Percentiles rank a stretch among this genome's conserved stretches.
Conservation (phyloP, 2,113 vertebrate genomes). For the Irena cyanogastra region DNA sequence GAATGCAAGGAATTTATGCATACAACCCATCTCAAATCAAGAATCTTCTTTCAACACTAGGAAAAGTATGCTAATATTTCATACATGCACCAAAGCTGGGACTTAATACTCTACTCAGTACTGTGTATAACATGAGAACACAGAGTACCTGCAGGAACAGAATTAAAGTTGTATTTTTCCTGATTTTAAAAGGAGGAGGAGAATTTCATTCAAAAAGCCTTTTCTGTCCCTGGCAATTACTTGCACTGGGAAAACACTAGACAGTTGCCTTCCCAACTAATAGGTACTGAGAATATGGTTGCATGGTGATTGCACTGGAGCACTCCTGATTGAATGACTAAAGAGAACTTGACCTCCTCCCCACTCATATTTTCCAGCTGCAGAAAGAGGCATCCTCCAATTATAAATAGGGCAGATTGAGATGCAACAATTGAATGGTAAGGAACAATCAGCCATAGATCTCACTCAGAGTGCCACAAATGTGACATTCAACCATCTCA, state of each 20-base stretch:
- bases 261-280: not conserved
- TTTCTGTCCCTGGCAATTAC: not conserved
- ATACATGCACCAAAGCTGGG: not conserved
- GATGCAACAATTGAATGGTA: not conserved
- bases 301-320: not conserved
- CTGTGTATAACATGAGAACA: not conserved
- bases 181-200: not conserved
- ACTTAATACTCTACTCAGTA: not conserved
- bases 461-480: not conserved
- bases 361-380: not conserved
- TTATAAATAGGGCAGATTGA: not conserved
- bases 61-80: not conserved
- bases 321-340: not conserved
- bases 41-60: not conserved
- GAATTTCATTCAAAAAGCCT: not conserved
- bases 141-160: not conserved
- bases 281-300: not conserved
- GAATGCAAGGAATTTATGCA: not conserved
- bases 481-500: not conserved
- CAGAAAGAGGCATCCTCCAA: not conserved
- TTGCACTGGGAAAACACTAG: not conserved
- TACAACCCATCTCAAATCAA: not conserved
- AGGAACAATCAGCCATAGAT: not conserved
- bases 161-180: not conserved
- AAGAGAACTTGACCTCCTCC: not conserved